Evolutionary conservation across 2,888 invertebrate species (phyloP), one percentile per base, ranked within the genome.

Genomic region (Hetaerina titia): DNA sequence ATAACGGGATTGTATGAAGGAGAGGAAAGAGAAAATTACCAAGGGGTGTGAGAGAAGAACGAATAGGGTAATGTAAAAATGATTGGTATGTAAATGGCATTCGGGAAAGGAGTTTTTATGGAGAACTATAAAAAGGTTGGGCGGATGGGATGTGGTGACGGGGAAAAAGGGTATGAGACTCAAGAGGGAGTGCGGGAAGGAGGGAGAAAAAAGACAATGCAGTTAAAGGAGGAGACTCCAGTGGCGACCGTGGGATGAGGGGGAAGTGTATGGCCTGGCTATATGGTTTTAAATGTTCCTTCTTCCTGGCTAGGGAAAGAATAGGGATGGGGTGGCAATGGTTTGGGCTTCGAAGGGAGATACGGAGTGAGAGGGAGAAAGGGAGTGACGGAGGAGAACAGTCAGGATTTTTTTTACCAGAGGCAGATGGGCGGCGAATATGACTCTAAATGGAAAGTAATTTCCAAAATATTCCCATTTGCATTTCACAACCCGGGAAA

Each of bases 1-100:
- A 58, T n/a, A 89, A 58, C 56, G 58, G 58, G 57, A 56, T 11
- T 57, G 89, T 45, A 88, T 57, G 57, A 58, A 58, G 22, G 89
- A 19, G 56, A 31, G 31, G 58, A 89, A 58, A n/a, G 89, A 57
- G 74, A 69, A 92, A 92, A 92, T 92, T 92, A 92, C 69, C 69
- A 56, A 69, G 25, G 31, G 81, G 19, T 31, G 19, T 31, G n/a
- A 56, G n/a, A n/a, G 25, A 57, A 69, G 69, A 31, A 81, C 31
- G 81, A 81, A 81, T 81, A 31, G 56, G 92, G 92, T 92, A 92
- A 89, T 89, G 89, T 57, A 58, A 58, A 89, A 89, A 89, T 92
- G 64, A 92, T 92, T 92, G 92, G 56, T 56, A 69, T 92, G 92
- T 92, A 92, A 92, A 92, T 92, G 92, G 92, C 92, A 56, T 92